phyloP scores from a whole-genome alignment of 2,888 invertebrate species.

The Metallyticus violacea region DNA sequence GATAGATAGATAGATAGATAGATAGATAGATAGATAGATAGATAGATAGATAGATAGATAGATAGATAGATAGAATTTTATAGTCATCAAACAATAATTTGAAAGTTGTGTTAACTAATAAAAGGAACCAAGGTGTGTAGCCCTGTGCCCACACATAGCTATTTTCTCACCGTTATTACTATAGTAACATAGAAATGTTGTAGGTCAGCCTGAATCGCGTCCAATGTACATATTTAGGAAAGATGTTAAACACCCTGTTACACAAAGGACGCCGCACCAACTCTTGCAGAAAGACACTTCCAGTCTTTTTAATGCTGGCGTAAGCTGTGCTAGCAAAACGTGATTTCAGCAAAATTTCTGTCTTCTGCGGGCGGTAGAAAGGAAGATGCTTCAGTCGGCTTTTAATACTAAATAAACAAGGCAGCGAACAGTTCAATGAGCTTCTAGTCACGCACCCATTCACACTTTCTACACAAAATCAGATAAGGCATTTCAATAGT shows the following conservation, averaged over 20 bases:
- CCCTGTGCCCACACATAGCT: no score
- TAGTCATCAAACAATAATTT: no score
- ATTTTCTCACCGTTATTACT: no score
- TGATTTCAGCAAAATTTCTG: background rate
- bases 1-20: no score
- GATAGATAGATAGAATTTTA: no score
- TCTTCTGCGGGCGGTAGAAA: background rate
- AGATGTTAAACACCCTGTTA: background rate
- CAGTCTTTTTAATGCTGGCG: background rate
- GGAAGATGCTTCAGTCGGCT: background rate
- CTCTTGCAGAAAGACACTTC: background rate
- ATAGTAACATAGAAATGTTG: no score
- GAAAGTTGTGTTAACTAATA: no score
- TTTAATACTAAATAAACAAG: background rate
- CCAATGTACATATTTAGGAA: no score
- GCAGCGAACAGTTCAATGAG: background rate
- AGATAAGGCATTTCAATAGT: background rate
- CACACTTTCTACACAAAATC: background rate
- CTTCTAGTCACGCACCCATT: background rate
- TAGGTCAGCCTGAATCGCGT: no score
- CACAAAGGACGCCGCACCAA: background rate
- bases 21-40: no score
- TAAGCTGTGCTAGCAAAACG: background rate
- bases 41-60: no score
- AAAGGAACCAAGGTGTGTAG: no score